These are phyloP conservation scores for Poeciliopsis gracilis DNA, from an alignment of 2,797 vertebrate genomes.

Conservation along the genomic window DNA sequence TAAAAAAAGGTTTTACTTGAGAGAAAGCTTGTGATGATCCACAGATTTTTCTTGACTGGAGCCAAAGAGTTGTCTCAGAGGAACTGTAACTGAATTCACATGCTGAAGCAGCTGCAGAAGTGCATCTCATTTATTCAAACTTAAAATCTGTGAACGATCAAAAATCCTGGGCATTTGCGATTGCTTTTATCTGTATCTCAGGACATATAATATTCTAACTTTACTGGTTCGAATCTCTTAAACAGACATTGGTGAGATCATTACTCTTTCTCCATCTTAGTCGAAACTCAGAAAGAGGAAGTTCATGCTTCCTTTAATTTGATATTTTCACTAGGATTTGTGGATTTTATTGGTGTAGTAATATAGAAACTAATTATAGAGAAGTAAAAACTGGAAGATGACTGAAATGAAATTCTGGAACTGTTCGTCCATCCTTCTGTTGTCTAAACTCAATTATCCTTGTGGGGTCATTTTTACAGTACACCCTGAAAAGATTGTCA, in stretches of 20 bases:
- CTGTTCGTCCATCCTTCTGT: not conserved
- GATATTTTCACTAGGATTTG: not conserved
- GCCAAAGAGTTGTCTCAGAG: not conserved
- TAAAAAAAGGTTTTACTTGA: not conserved
- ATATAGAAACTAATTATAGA: not conserved
- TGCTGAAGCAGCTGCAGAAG: not conserved
- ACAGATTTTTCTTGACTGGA: not conserved
- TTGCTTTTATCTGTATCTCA: not conserved
- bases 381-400: not conserved
- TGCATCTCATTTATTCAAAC: not conserved
- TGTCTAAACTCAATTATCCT: not conserved
- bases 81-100: not conserved
- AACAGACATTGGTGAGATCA: not conserved
- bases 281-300: not conserved
- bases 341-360: not conserved
- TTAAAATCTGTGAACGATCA: not conserved
- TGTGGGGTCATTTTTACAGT: not conserved
- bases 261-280: not conserved
- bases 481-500: not conserved
- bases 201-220: not conserved
- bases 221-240: not conserved
- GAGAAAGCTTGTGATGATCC: not conserved
- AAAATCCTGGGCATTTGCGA: not conserved
- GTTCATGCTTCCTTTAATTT: not conserved
- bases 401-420: not conserved